Conservation (phyloP, 2,113 vertebrate species). For the Castor canadensis region DNA sequence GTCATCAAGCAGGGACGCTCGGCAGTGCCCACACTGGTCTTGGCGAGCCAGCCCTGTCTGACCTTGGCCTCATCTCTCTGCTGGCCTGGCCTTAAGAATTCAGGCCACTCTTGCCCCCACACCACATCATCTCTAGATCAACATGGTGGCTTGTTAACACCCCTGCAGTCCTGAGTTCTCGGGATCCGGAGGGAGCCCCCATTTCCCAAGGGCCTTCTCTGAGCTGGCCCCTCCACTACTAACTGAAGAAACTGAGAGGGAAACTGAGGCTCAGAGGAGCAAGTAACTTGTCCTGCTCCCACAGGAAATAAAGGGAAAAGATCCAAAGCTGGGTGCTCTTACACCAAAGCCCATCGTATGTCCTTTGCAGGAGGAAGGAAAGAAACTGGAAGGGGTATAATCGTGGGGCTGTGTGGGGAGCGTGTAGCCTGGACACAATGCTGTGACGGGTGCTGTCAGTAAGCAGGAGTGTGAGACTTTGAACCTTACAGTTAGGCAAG, state of each 20-base stretch:
- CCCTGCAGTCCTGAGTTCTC: background rate
- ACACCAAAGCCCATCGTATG: background rate
- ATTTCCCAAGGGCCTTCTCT: background rate
- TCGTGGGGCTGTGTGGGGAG: background rate
- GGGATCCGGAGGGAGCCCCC: background rate
- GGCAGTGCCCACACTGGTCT: background rate
- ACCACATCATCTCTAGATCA: background rate
- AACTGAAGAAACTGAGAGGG: background rate
- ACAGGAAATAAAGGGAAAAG: background rate
- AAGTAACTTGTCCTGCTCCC: background rate
- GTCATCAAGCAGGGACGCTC: background rate
- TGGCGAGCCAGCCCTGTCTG: background rate
- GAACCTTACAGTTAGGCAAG: background rate
- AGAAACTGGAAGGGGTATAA: background rate
- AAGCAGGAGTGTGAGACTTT: background rate
- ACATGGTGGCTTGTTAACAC: background rate
- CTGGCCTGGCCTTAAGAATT: background rate
- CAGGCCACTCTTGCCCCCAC: background rate
- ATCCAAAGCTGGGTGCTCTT: background rate
- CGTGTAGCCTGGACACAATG: accelerated
- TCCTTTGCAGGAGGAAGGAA: background rate
- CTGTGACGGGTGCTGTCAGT: background rate
- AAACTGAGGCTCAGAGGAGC: background rate
- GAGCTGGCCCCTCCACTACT: background rate
- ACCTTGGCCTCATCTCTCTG: background rate